phyloP scores from a whole-genome alignment of 2,888 invertebrate species.

The Lepidochrysops patricia region DNA sequence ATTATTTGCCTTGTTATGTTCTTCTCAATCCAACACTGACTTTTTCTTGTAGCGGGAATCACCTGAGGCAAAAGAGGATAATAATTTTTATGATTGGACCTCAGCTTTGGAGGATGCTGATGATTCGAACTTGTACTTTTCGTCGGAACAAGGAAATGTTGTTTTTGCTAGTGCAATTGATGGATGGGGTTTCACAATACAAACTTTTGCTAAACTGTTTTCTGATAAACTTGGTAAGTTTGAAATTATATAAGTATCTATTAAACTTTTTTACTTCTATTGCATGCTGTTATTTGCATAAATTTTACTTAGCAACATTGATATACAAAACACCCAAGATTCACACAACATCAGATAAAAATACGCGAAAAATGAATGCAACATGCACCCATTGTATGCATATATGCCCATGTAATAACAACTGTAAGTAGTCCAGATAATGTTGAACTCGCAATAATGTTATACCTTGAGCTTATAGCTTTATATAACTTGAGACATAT shows the following conservation, averaged over 20 bases:
- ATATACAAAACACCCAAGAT: too few relatives aligned
- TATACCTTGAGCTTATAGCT: too few relatives aligned
- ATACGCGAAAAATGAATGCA: too few relatives aligned
- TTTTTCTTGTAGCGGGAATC: slow-evolving; percentile 37
- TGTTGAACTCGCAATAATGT: too few relatives aligned
- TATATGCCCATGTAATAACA: too few relatives aligned
- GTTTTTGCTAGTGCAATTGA: slow-evolving; percentile 96
- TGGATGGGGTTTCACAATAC: slow-evolving; percentile 89
- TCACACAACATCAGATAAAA: too few relatives aligned
- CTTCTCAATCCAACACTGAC: background rate
- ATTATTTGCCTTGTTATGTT: background rate
- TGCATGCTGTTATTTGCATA: background rate
- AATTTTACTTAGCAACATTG: too few relatives aligned
- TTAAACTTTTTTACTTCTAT: background rate
- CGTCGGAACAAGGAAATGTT: slow-evolving; percentile 95
- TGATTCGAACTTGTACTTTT: slow-evolving; percentile 92
- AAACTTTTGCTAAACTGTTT: slow-evolving; percentile 87
- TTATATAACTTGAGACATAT: too few relatives aligned
- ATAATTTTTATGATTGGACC: slow-evolving; percentile 80
- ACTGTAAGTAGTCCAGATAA: too few relatives aligned
- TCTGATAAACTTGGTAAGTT: slow-evolving; percentile 77
- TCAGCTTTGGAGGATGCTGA: slow-evolving; percentile 87
- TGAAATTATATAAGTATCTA: slow-evolving; percentile 7
- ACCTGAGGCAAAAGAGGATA: slow-evolving; percentile 42
- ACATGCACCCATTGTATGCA: too few relatives aligned